Base-by-base conservation (phyloP, 2,797 vertebrate genomes). In the Poeciliopsis presidionis region DNA sequence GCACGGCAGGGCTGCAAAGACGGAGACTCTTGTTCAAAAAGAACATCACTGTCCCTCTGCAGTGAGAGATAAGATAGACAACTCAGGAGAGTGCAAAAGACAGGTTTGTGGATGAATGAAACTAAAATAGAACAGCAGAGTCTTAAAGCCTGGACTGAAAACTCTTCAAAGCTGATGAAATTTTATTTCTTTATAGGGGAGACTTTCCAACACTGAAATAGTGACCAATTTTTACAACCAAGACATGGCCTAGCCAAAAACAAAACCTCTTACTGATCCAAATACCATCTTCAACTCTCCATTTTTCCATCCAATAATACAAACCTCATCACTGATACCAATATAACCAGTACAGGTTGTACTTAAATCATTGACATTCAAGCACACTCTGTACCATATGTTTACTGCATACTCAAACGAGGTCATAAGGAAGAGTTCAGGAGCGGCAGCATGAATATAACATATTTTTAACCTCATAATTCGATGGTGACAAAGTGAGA, bases 401-500 rank as follows among this genome's bases (percentile, higher is more conserved):
- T 20, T 20, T 36, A 65, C 61, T 65, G 61, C 61, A 67, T 67
- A 39, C 36, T 67, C 63, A 65, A 65, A 65, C 33, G 30, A 36
- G 30, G 33, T 65, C 16, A 36, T 65, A 36, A 65, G 20, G 18
- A 67, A 16, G 36, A 22, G 36, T 67, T 22, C 36, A 22, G 63
- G 39, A 25, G 36, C 0, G 22, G 13, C 22, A 69, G 39, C 65
- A 43, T 69, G 39, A 69, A 69, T 69, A 13, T 12, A 69, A 43
- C 22, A 69, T 43, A 69, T 67, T 69, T 43, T 69, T n/a, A 43
- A 43, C 39, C 22, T 41, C 72, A 47, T 6, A 67, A 73, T 51
- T 2, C 1, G 46, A 57, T 72, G 76, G 63, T 75, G 72, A 69
- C 65, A 43, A 69, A 43, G 39, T 43, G 65, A 69, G 65, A 69